Evolutionary conservation across 2,888 invertebrate species (phyloP).

Genomic region (Drosophila mulleri): DNA sequence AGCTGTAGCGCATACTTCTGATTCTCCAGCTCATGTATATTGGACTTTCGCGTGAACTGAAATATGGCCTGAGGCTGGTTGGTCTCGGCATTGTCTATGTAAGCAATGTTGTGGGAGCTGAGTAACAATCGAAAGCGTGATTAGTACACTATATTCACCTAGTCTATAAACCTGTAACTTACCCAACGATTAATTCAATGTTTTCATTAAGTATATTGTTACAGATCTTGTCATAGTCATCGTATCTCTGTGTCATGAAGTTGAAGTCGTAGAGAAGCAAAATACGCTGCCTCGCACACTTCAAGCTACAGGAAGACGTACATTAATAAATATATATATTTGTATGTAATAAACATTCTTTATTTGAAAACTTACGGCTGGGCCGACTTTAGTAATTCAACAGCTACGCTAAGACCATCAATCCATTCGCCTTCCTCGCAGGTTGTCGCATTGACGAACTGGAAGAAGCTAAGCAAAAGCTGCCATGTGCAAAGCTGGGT

Average conservation of each 20-base stretch:
- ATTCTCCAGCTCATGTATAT: slow-evolving; percentile 82
- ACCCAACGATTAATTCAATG: slow-evolving; percentile 89
- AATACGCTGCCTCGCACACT: slow-evolving; percentile 86
- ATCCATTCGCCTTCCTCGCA: slow-evolving; percentile 88
- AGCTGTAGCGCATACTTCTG: slow-evolving; percentile 85
- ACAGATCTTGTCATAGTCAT: slow-evolving; percentile 86
- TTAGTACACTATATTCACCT: background rate
- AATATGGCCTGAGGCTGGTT: slow-evolving; percentile 72
- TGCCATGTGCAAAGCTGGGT: slow-evolving; percentile 88
- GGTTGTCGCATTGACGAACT: slow-evolving; percentile 83
- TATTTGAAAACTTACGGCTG: slow-evolving; percentile 60
- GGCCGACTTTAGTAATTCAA: slow-evolving; percentile 85
- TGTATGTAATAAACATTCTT: too few species aligned
- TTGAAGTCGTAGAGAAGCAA: slow-evolving; percentile 89
- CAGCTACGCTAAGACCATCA: slow-evolving; percentile 87
- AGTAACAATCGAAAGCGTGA: background rate
- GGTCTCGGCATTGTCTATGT: slow-evolving; percentile 80
- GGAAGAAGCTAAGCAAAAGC: slow-evolving; percentile 84
- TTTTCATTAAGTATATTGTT: slow-evolving; percentile 86
- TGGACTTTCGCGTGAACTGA: slow-evolving; percentile 51
- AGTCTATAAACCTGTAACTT: slow-evolving; percentile 70
- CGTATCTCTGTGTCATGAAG: slow-evolving; percentile 85
- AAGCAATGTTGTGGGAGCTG: slow-evolving; percentile 82
- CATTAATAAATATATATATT: background rate
- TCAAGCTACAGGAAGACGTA: slow-evolving; percentile 76